Conservation (phyloP, 2,888 invertebrate genomes). For the Ligdia adustata region DNA sequence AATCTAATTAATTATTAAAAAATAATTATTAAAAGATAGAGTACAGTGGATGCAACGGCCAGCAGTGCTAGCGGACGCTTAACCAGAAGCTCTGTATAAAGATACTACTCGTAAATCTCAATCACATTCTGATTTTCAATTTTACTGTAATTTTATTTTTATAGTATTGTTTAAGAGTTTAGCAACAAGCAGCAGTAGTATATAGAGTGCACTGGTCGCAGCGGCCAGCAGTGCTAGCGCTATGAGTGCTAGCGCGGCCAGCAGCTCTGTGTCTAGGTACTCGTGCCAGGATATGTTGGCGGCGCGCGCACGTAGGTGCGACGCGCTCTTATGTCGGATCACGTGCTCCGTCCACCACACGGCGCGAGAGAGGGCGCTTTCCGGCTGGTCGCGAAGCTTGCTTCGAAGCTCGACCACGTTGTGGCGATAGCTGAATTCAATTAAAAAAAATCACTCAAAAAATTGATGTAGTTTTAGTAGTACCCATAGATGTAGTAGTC, state of each 20-base stretch:
- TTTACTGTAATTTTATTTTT: too few relatives aligned
- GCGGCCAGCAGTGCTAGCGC: neutral
- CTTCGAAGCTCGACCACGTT: conserved; percentile 44
- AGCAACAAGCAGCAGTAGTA: too few relatives aligned
- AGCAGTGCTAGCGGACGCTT: too few relatives aligned
- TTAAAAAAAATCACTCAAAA: neutral
- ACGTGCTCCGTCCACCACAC: conserved; percentile 78
- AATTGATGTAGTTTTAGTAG: too few relatives aligned
- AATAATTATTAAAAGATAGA: too few relatives aligned
- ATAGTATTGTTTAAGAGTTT: too few relatives aligned
- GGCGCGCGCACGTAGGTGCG: conserved; percentile 62
- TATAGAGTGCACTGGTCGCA: neutral
- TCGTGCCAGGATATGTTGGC: conserved; percentile 50
- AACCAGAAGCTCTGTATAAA: too few relatives aligned
- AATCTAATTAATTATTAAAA: too few relatives aligned
- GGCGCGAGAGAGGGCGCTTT: conserved; percentile 59
- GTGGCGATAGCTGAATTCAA: conserved; percentile 31
- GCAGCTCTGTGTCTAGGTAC: conserved; percentile 30
- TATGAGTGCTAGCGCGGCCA: neutral
- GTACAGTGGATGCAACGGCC: too few relatives aligned
- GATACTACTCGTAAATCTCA: too few relatives aligned
- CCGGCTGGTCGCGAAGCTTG: conserved; percentile 61
- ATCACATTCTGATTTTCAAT: too few relatives aligned
- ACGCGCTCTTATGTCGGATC: conserved; percentile 63
- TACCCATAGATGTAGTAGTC: too few relatives aligned